Evolutionary conservation across 2,113 vertebrate genomes (phyloP).

Genomic region (Tachysurus vachellii): DNA sequence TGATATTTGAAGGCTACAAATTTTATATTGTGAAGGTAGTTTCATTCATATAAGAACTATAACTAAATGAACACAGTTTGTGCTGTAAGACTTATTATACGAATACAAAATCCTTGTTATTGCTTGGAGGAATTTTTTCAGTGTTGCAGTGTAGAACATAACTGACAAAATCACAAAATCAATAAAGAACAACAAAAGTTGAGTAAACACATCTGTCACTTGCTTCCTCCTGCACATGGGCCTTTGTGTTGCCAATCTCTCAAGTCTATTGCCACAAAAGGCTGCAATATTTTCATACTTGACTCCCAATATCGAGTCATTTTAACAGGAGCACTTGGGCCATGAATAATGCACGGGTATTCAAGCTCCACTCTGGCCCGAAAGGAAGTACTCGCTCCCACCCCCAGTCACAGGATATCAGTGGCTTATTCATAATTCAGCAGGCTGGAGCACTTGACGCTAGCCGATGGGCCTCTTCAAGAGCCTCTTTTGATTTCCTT

Average conservation of each 20-base stretch:
- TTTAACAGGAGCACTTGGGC: constrained; percentile 94
- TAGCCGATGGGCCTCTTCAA: constrained; percentile 59
- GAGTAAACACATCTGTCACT: constrained; percentile 50
- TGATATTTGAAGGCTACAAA: constrained; percentile 41
- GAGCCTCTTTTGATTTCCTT: constrained; percentile 82
- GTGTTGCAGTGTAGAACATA: neutral
- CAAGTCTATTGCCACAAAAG: constrained; percentile 71
- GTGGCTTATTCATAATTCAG: constrained; percentile 99
- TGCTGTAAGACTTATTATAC: constrained; percentile 2
- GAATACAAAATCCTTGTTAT: neutral
- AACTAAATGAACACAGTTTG: constrained; percentile 30
- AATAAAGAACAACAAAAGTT: constrained; percentile 44
- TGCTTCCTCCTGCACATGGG: constrained; percentile 52
- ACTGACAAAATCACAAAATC: neutral
- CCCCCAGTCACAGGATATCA: constrained; percentile 95
- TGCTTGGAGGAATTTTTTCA: neutral
- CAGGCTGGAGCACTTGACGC: constrained; percentile 89
- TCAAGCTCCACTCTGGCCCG: constrained; percentile 95
- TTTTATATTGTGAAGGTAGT: constrained; percentile 20
- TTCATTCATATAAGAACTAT: constrained; percentile 19
- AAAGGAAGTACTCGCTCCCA: constrained; percentile 98
- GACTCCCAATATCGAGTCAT: constrained; percentile 97
- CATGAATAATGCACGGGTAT: constrained; percentile 99
- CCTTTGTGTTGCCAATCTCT: constrained; percentile 68
- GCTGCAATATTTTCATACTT: constrained; percentile 94